A percentile compares a stretch with the other conserved stretches of the same genome.
These are phyloP conservation scores for Triplophysa siluroides DNA, from an alignment of 2,113 vertebrate species.

Conservation along the genomic window DNA sequence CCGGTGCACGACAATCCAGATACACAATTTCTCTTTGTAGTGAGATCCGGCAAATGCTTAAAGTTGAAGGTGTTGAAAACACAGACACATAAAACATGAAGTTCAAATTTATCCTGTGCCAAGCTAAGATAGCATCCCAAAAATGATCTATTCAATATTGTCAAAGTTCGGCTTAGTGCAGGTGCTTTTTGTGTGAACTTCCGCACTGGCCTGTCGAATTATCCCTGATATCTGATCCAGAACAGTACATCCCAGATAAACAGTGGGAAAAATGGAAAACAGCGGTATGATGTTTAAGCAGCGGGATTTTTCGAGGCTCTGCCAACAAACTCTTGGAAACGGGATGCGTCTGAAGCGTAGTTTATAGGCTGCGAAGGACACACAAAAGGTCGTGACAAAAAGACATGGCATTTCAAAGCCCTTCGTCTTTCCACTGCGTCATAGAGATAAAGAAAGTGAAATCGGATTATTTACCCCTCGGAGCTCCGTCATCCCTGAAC, in stretches of 20 bases:
- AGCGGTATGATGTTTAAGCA: slow-evolving; percentile 66
- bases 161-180: slow-evolving; percentile 55
- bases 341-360: slow-evolving; percentile 65
- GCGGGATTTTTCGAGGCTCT: slow-evolving; percentile 72
- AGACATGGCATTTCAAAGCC: slow-evolving; percentile 73
- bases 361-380: slow-evolving; percentile 65
- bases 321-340: slow-evolving; percentile 71
- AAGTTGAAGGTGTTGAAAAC: slow-evolving; percentile 70
- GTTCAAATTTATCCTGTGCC: slow-evolving; percentile 58
- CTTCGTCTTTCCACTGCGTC: slow-evolving; percentile 66
- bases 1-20: slow-evolving; percentile 69
- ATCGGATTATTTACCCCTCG: slow-evolving; percentile 74
- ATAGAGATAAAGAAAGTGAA: slow-evolving; percentile 73
- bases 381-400: slow-evolving; percentile 73
- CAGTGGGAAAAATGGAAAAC: slow-evolving; percentile 61
- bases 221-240: slow-evolving; percentile 57
- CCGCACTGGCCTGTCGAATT: slow-evolving; percentile 65
- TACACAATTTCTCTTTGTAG: slow-evolving; percentile 75
- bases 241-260: slow-evolving; percentile 69
- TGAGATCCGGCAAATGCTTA: slow-evolving; percentile 65
- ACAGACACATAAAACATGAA: slow-evolving; percentile 63
- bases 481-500: slow-evolving; percentile 67
- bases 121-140: neutral
- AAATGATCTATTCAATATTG: neutral
- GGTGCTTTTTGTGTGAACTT: slow-evolving; percentile 72